Evolutionary conservation across 2,888 invertebrate genomes (phyloP).

Genomic region (Salpingus planirostris): DNA sequence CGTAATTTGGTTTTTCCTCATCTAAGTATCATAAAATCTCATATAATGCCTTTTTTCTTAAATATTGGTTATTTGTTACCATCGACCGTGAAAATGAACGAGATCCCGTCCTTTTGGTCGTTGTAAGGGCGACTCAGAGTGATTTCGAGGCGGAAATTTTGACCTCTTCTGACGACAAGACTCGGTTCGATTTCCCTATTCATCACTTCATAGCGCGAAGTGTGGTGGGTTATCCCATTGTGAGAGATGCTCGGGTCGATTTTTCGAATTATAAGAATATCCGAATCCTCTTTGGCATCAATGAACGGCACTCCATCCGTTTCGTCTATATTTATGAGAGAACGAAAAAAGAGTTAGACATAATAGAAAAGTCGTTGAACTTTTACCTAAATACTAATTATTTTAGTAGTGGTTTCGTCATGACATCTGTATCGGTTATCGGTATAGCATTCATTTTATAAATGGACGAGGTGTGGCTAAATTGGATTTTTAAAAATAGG

Average conservation of each 20-base stretch:
- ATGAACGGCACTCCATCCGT: conserved; percentile 21
- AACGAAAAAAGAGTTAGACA: too few relatives aligned
- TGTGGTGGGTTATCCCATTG: conserved; percentile 71
- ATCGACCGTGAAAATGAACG: conserved; percentile 72
- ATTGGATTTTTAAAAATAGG: too few relatives aligned
- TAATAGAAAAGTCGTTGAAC: too few relatives aligned
- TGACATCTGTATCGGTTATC: too few relatives aligned
- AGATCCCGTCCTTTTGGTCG: conserved; percentile 65
- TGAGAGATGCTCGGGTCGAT: conserved; percentile 65
- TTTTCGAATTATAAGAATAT: conserved; percentile 58
- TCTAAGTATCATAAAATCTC: conserved; percentile 40
- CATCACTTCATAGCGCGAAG: conserved; percentile 70
- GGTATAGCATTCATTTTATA: too few relatives aligned
- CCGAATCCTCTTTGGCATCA: conserved; percentile 23
- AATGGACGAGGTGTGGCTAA: too few relatives aligned
- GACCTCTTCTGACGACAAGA: conserved; percentile 75
- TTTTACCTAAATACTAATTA: too few relatives aligned
- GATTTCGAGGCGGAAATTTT: conserved; percentile 66
- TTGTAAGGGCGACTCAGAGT: conserved; percentile 67
- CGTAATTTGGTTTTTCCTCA: conserved; percentile 68
- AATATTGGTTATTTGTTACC: conserved; percentile 40
- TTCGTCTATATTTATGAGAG: conserved; percentile 11
- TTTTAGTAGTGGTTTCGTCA: too few relatives aligned
- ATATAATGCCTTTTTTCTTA: conserved; percentile 1
- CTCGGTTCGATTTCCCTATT: conserved; percentile 46